Percentiles rank a stretch among this genome's conserved stretches.
phyloP scores from a whole-genome alignment of 2,797 vertebrate species.

The Thripadectes ignobilis region DNA sequence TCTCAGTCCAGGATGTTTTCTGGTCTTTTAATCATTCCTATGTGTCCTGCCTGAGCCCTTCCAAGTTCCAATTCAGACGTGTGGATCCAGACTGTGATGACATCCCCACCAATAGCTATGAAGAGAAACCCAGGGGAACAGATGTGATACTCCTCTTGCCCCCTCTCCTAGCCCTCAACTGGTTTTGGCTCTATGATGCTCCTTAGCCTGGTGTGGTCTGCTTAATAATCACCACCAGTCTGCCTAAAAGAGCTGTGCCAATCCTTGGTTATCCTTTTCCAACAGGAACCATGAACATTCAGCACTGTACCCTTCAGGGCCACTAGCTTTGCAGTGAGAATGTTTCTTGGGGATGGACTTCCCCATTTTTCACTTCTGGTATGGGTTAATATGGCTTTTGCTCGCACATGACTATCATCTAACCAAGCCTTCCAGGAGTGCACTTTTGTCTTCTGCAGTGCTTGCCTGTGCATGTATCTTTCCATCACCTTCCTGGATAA shows the following conservation, averaged over 20 bases:
- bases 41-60: neutral
- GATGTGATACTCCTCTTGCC: accelerated
- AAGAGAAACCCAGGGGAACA: neutral
- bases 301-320: accelerated
- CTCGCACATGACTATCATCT: accelerated
- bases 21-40: neutral
- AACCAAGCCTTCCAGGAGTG: neutral
- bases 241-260: neutral
- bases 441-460: neutral
- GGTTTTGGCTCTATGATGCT: neutral
- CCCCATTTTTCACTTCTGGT: neutral
- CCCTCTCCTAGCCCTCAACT: neutral
- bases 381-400: neutral
- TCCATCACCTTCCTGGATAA: neutral
- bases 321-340: neutral
- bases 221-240: neutral
- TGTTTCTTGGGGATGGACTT: neutral
- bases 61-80: neutral
- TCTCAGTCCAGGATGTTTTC: neutral
- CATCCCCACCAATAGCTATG: neutral
- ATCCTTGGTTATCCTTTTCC: neutral
- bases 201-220: neutral
- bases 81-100: neutral
- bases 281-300: neutral
- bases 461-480: neutral